Base-by-base conservation (phyloP, 1,140 invertebrate species). In the Saccostrea echinata region DNA sequence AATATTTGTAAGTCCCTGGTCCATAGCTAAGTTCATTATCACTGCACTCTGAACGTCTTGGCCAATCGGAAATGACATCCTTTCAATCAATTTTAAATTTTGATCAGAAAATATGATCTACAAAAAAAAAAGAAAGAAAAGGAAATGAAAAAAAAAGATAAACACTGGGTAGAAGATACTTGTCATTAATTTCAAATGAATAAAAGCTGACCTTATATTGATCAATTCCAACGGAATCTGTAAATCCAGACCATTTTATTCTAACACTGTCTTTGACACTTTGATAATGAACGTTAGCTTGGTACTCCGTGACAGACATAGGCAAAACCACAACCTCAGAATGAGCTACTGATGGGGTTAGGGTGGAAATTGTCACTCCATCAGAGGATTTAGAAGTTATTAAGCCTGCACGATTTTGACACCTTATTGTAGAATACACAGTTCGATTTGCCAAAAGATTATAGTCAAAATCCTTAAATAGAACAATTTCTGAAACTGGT, bases 321-420 rank as follows among this genome's bases (percentile, higher is more conserved):
- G 53, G 30, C 2, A 89, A 21, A 51, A 71, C 8, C n/a, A 16
- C 30, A 21, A 91, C 51, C 21, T 82, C 24, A 0, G 57, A 88
- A 55, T 52, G 18, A 1, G 68, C 57, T 27, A 61, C 53, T 51
- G 35, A 43, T 53, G 85, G 33, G 13, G 51, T 24, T n/a, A 52
- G n/a, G 21, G 64, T 21, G 33, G 86, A 82, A n/a, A 91, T 88
- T 61, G 61, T 88, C 11, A 91, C 90, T 64, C 91, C 91, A 86
- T 91, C 87, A 4, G 88, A 88, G 12, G 88, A 86, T 21, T 16
- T 80, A 2, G 68, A 33, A 24, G 87, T 81, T 55, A 85, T 83
- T 16, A 90, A 57, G 18, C 91, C 91, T 21, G 90, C 91, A n/a
- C 86, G 86, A 83, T 91, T 91, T 33, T 80, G 80, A 85, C 89